Evolutionary conservation across 2,888 invertebrate genomes (phyloP).

Genomic region (Megaustenia siamemsis): DNA sequence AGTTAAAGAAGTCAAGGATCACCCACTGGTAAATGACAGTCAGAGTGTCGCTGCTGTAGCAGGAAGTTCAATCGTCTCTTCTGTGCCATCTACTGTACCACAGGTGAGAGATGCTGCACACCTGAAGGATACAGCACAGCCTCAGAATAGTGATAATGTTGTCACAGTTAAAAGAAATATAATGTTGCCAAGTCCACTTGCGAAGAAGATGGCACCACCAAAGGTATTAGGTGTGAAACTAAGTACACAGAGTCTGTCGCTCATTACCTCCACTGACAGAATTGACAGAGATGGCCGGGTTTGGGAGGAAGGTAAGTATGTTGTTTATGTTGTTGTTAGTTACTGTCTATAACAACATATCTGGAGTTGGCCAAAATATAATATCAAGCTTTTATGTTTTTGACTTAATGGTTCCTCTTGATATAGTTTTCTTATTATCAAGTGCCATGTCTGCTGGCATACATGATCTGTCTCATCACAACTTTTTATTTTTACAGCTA

Average conservation of each 20-base stretch:
- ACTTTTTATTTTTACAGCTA: no score
- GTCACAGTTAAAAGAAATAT: background rate
- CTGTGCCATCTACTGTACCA: background rate
- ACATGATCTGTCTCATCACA: no score
- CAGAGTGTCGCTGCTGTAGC: background rate
- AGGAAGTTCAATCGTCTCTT: no score
- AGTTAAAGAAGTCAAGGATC: background rate
- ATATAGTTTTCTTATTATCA: no score
- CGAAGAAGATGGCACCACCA: conserved; percentile 30
- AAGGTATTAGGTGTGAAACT: conserved; percentile 53
- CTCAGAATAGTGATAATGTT: background rate
- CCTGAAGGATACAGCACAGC: background rate
- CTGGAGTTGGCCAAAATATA: no score
- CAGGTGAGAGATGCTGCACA: background rate
- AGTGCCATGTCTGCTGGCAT: no score
- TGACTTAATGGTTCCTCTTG: no score
- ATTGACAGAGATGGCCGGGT: conserved; percentile 37
- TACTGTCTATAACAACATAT: no score
- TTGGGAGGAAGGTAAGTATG: conserved; percentile 49
- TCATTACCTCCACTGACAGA: conserved; percentile 49
- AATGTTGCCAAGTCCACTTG: conserved; percentile 28
- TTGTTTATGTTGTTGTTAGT: background rate
- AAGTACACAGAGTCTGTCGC: conserved; percentile 52
- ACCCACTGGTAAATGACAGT: background rate
- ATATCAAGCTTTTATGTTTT: no score